These are phyloP conservation scores for Aphelenchoides besseyi DNA, from an alignment of 1,140 invertebrate genomes.

Conservation along the genomic window DNA sequence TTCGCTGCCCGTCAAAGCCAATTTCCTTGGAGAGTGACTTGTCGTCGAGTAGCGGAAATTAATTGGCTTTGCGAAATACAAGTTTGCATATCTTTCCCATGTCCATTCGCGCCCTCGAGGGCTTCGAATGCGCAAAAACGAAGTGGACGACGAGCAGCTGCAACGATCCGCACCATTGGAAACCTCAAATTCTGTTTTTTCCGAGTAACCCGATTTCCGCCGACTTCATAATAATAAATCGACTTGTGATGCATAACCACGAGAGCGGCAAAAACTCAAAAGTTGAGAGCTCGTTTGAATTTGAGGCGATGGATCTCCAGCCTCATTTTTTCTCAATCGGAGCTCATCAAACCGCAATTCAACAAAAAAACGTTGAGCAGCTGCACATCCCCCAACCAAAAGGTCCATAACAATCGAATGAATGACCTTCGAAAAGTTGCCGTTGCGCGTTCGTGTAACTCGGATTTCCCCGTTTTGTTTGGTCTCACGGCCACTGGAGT, in stretches of 20 bases:
- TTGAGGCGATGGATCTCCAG: not conserved
- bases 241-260: too few relatives aligned
- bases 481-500: too few relatives aligned
- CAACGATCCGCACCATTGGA: not conserved
- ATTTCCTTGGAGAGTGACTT: not conserved
- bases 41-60: slow-evolving; percentile 5
- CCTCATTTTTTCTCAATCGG: too few relatives aligned
- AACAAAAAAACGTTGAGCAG: not conserved
- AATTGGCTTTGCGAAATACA: not conserved
- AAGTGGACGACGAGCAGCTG: not conserved
- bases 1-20: too few relatives aligned
- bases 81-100: not conserved
- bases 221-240: not conserved
- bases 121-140: too few relatives aligned
- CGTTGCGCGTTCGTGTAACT: not conserved
- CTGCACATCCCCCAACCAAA: too few relatives aligned
- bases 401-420: not conserved
- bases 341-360: slow-evolving; percentile 5
- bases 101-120: not conserved
- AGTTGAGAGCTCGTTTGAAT: too few relatives aligned
- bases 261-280: too few relatives aligned
- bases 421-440: not conserved
- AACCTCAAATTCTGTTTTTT: not conserved
- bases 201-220: not conserved
- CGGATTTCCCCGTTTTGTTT: too few relatives aligned